Evolutionary conservation across 2,113 vertebrate species (phyloP).

Genomic region (Heteronetta atricapilla): DNA sequence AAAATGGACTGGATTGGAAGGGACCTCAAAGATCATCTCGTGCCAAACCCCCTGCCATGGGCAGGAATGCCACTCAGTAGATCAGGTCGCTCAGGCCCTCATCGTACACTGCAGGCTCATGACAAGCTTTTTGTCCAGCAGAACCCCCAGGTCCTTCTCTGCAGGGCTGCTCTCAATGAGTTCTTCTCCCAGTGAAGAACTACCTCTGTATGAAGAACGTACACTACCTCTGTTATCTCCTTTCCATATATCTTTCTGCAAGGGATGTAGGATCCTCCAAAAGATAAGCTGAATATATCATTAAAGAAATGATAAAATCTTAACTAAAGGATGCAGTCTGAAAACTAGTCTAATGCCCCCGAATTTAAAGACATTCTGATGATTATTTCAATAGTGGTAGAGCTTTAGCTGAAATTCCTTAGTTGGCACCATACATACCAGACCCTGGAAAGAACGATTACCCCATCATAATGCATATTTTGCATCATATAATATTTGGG

Average conservation of each 20-base stretch:
- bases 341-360: not conserved
- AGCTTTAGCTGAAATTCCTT: not conserved
- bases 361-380: not conserved
- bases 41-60: no score
- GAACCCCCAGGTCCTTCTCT: no score
- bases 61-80: no score
- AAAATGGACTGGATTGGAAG: no score
- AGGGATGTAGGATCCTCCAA: not conserved
- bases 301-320: not conserved
- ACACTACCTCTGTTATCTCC: not conserved
- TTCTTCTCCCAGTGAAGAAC: no score
- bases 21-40: no score
- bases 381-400: not conserved
- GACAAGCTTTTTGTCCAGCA: no score
- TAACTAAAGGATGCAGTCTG: not conserved
- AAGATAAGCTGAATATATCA: not conserved
- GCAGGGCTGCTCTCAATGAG: no score
- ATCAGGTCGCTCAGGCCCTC: no score
- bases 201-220: not conserved
- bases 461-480: not conserved
- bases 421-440: not conserved
- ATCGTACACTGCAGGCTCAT: no score
- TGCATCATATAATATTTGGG: not conserved
- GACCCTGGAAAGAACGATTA: not conserved
- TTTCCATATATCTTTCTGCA: not conserved